Evolutionary conservation across 2,797 vertebrate genomes (phyloP), one percentile per base, ranked within the genome.

Genomic region (Moxostoma hubbsi): DNA sequence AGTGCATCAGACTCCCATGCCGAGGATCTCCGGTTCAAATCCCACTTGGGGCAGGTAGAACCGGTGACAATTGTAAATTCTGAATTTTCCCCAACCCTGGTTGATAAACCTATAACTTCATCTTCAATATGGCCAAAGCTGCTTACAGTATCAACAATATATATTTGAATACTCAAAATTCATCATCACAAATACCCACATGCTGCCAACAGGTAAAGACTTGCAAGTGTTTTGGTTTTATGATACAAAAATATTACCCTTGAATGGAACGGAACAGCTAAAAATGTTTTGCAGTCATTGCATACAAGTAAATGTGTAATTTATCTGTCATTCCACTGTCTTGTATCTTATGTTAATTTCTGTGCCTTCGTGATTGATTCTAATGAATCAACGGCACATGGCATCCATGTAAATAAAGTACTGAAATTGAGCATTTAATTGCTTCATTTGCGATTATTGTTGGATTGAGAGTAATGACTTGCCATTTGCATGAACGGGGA

Each of bases 341-440:
- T 77, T 67, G 67, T 77, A 53, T 67, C 24, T 80, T 63, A 77
- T 72, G 58, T 67, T 74, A 77, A 82, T 84, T 80, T 82, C 70
- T 71, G 50, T 15, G 16, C 88, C 75, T 51, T 81, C 36, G 36
- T 84, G 81, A 81, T 78, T 88, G 84, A 90, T 89, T 82, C 83
- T 85, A 88, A 91, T 90, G 85, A 88, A 88, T 89, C 82, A 85
- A 88, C 86, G 82, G 85, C 80, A 82, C 85, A 84, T 83, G 82
- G 58, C 75, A 77, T 79, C 76, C 75, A 77, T 79, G 65, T 83
- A 79, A 85, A 89, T 85, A 79, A 73, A 78, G 82, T 77, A 67
- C 55, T 78, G 86, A 88, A 88, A 83, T 82, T 77, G 72, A 80
- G 68, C 80, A 77, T 89, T 87, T 87, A 90, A 91, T 89, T 82